Evolutionary conservation across 1,140 invertebrate species (phyloP).

Genomic region (Penaeus chinensis): DNA sequence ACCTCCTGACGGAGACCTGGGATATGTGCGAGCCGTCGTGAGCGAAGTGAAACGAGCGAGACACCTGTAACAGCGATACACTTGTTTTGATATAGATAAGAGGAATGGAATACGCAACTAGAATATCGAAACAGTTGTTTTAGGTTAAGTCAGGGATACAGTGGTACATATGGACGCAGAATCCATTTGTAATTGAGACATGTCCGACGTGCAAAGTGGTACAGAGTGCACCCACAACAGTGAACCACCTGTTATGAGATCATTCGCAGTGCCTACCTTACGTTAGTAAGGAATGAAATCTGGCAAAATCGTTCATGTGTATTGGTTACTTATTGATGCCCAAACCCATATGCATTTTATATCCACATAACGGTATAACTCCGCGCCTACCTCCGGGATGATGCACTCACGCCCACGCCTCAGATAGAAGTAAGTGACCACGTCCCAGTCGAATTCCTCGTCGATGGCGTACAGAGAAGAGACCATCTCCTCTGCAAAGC

Average conservation of each 20-base stretch:
- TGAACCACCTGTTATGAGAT: no score
- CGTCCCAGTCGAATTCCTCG: slow-evolving; percentile 42
- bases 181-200: no score
- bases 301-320: no score
- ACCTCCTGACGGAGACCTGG: slow-evolving; percentile 22
- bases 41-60: slow-evolving; percentile 44
- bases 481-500: slow-evolving; percentile 45
- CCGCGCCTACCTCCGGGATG: slow-evolving; percentile 43
- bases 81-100: background rate
- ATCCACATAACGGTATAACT: background rate
- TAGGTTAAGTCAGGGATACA: background rate
- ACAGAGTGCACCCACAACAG: no score
- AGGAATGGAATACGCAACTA: background rate
- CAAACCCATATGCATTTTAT: background rate
- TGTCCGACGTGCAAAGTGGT: no score
- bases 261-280: no score
- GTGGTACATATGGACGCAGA: no score
- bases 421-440: slow-evolving; percentile 36
- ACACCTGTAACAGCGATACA: slow-evolving; percentile 26
- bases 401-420: slow-evolving; percentile 47
- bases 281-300: no score
- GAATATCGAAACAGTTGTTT: background rate
- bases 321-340: background rate
- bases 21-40: slow-evolving; percentile 28
- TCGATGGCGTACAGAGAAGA: background rate